A percentile compares a stretch with the other conserved stretches of the same genome.
These are phyloP conservation scores for Papilio protenor DNA, from an alignment of 2,888 invertebrate genomes.

Conservation along the genomic window DNA sequence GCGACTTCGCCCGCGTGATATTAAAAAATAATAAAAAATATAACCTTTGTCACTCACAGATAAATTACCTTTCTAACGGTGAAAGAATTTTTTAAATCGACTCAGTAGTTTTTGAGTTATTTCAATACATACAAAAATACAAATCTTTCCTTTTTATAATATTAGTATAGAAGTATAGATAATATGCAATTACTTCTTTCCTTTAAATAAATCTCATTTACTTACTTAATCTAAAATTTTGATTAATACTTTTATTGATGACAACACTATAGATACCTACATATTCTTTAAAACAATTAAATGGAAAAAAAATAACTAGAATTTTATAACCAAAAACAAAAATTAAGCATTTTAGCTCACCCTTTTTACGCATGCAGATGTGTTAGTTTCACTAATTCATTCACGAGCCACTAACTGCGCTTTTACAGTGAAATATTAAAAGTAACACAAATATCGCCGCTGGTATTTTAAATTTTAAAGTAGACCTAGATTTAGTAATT, in stretches of 20 bases:
- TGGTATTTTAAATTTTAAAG: background rate
- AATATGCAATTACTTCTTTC: background rate
- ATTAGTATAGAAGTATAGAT: too few species aligned
- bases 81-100: too few species aligned
- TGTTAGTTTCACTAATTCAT: constrained; percentile 6
- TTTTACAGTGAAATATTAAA: background rate
- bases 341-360: background rate
- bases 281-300: background rate
- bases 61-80: too few species aligned
- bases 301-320: background rate
- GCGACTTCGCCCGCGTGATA: too few species aligned
- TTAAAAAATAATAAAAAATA: too few species aligned
- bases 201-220: background rate
- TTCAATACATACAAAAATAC: too few species aligned
- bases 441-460: background rate
- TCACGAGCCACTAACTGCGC: constrained; percentile 7
- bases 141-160: too few species aligned
- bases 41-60: too few species aligned
- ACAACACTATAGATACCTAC: background rate
- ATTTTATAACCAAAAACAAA: background rate
- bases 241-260: background rate
- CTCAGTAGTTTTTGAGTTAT: too few species aligned
- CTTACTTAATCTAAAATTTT: background rate
- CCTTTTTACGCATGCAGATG: background rate
- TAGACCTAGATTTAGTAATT: constrained; percentile 5